phyloP scores from a whole-genome alignment of 1,140 invertebrate species.

The Drosophila ogumai region DNA sequence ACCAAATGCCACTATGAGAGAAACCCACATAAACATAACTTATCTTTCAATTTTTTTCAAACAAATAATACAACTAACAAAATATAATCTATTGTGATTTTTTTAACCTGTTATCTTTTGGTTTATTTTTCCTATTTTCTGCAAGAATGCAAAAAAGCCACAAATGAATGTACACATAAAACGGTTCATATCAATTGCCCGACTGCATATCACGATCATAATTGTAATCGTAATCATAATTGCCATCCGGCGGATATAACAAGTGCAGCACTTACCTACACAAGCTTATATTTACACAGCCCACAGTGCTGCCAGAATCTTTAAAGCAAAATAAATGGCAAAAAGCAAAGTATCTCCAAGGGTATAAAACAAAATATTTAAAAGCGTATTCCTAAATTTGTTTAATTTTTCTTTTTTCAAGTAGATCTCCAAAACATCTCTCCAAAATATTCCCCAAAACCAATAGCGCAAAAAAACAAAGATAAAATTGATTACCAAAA shows the following conservation, averaged over 20 bases:
- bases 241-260: constrained; percentile 45
- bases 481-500: constrained; percentile 10
- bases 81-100: background rate
- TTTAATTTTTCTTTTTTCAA: background rate
- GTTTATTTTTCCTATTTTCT: background rate
- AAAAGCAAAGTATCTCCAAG: too few relatives aligned
- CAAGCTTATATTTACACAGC: background rate
- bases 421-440: too few relatives aligned
- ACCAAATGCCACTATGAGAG: background rate
- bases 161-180: constrained; percentile 2
- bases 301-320: too few relatives aligned
- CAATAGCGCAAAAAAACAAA: constrained; percentile 1
- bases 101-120: background rate
- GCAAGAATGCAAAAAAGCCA: background rate
- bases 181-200: constrained; percentile 12
- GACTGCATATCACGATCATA: constrained; percentile 13
- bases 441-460: background rate
- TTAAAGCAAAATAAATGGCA: too few relatives aligned
- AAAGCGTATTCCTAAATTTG: too few relatives aligned
- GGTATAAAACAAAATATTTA: too few relatives aligned
- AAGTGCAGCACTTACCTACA: constrained; percentile 17
- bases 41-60: background rate
- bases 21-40: background rate
- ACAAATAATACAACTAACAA: background rate
- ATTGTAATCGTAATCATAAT: constrained; percentile 18